Conservation (phyloP, 2,888 invertebrate genomes). For the Cylindroiulus punctatus region DNA sequence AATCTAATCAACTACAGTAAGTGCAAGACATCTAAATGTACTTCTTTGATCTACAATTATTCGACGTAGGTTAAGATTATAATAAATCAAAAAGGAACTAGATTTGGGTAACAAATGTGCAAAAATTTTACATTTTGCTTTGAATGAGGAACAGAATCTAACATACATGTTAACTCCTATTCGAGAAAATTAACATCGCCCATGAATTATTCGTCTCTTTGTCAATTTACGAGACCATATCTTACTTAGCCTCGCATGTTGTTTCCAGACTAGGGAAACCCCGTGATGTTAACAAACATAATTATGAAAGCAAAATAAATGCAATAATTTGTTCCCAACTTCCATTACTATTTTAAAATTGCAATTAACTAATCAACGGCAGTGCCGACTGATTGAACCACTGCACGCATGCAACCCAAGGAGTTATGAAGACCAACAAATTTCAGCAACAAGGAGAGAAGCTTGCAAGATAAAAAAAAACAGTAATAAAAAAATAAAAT, state of each 20-base stretch:
- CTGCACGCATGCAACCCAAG: conserved; percentile 1
- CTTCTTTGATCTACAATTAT: no score
- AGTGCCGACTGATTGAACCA: not conserved
- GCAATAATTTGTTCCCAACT: not conserved
- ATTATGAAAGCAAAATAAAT: conserved; percentile 8
- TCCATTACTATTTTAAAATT: not conserved
- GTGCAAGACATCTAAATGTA: no score
- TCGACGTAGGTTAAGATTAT: no score
- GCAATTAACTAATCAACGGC: not conserved
- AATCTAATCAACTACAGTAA: no score
- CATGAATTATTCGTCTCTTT: no score
- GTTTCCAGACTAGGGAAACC: not conserved
- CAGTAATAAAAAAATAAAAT: not conserved
- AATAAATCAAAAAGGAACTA: no score
- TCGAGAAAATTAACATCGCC: no score
- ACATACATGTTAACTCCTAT: not conserved
- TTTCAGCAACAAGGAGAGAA: no score
- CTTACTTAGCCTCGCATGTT: no score
- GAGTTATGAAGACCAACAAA: not conserved
- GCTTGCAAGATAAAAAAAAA: not conserved
- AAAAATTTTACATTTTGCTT: no score
- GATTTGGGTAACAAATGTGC: no score
- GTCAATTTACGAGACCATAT: no score
- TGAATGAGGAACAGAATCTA: not conserved
- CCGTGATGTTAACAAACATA: not conserved